Percentiles rank a stretch among this genome's conserved stretches.
Conservation (phyloP, 2,888 invertebrate genomes). For the Xestia sexstrigata region DNA sequence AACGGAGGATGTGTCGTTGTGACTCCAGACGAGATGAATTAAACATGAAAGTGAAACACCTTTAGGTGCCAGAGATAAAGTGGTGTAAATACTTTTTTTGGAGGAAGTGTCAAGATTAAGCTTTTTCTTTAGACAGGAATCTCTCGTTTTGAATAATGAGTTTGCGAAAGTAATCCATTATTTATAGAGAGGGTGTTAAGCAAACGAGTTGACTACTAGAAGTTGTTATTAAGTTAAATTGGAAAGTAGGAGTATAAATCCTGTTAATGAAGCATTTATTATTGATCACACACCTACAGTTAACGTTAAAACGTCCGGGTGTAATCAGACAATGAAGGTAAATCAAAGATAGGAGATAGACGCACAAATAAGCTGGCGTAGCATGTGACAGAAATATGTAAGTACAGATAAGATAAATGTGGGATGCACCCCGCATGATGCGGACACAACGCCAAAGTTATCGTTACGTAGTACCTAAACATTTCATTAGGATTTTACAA, state of each 20-base stretch:
- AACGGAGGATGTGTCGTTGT: conserved; percentile 42
- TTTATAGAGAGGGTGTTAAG: conserved; percentile 47
- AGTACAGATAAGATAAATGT: conserved; percentile 41
- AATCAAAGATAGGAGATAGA: conserved; percentile 23
- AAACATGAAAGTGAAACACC: conserved; percentile 60
- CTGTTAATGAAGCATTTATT: conserved; percentile 9
- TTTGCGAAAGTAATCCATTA: conserved; percentile 62
- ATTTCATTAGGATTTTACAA: neutral
- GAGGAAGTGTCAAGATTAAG: conserved; percentile 61
- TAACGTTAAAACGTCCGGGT: neutral
- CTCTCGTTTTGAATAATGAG: conserved; percentile 62
- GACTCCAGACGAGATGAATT: conserved; percentile 58
- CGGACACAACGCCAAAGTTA: neutral
- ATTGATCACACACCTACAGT: neutral
- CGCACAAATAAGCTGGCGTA: conserved; percentile 8
- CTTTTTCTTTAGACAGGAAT: conserved; percentile 50
- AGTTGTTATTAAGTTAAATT: conserved; percentile 30
- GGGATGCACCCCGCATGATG: neutral
- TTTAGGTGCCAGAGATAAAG: conserved; percentile 44
- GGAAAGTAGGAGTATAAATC: conserved; percentile 5
- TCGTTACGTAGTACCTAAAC: neutral
- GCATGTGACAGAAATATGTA: conserved; percentile 32
- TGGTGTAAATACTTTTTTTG: conserved; percentile 50
- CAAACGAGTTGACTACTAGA: conserved; percentile 11
- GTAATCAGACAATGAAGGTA: conserved; percentile 30